Base-by-base conservation (phyloP, 2,113 vertebrate species). In the Urocynchramus pylzowi region DNA sequence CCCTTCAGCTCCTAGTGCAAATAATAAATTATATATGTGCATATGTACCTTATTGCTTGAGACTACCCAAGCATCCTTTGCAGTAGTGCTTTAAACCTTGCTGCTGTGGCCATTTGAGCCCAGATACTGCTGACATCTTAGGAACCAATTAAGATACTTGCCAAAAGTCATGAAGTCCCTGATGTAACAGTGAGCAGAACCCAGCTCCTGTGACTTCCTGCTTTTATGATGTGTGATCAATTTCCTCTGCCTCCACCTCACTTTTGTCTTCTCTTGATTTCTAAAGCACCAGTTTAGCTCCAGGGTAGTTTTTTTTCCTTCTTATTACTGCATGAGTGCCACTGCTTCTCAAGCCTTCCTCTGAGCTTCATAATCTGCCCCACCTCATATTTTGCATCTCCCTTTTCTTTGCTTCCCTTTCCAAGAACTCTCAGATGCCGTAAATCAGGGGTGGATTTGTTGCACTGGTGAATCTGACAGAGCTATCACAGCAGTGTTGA, bases 11-110 rank as follows among this genome's bases (percentile, higher is more conserved):
- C 26, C 68, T 63, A 89, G 82, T 94, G 61, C 71, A 84, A 57
- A 57, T 37, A 80, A 80, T 96, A 57, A 95, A 97, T 97, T 86
- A 94, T 80, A 73, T n/a, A 81, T 77, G 22, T 18, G 5, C 41
- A 2, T 52, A 7, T 31, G 41, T 47, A 56, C n/a, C 33, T 84
- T 53, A 24, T 63, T 81, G 52, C 79, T 74, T 65, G 68, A 77
- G 76, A 60, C 13, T 31, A 41, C 41, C 33, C 37, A 41, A 65
- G 27, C 2, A 31, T 42, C 59, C 44, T 92, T 87, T 60, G 22
- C 44, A 56, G 63, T 5, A 71, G 49, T 61, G 49, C 70, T 86
- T 80, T 88, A 88, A 83, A 54, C 49, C 49, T 44, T 73, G 30
- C 44, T 74, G n/a, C 35, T 18, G n/a, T 64, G 73, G 53, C 67